phyloP scores from a whole-genome alignment of 2,797 vertebrate genomes.

The Simalia tracyae region DNA sequence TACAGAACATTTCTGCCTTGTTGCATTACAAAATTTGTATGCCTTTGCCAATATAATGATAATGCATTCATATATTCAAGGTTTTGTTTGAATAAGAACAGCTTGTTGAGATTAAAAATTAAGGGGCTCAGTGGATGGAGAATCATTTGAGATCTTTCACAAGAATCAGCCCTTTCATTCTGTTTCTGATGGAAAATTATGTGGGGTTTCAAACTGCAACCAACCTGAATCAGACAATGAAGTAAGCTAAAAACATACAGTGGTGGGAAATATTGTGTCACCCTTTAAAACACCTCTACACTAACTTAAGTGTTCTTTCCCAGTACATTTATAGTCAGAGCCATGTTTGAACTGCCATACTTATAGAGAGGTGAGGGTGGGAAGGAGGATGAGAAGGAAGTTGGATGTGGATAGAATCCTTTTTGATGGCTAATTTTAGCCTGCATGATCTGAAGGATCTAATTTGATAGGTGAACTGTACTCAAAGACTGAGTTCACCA shows the following conservation, averaged over 20 bases:
- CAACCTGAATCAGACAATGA: neutral
- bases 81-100: neutral
- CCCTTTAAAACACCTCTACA: constrained; percentile 20
- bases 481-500: constrained; percentile 33
- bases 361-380: neutral
- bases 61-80: neutral
- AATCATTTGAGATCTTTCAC: neutral
- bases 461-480: constrained; percentile 7
- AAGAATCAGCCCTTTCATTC: neutral
- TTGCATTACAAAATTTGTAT: neutral
- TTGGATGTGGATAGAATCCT: constrained; percentile 21
- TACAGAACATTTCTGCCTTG: neutral
- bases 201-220: neutral
- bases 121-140: neutral
- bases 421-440: constrained; percentile 13
- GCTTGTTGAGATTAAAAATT: neutral
- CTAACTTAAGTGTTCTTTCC: constrained; percentile 26
- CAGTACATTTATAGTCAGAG: neutral
- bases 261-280: constrained; percentile 35
- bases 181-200: neutral
- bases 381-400: neutral
- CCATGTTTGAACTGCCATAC: constrained; percentile 1
- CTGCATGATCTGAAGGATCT: constrained; percentile 25
- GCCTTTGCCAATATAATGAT: neutral
- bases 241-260: neutral